phyloP scores from a whole-genome alignment of 2,113 vertebrate genomes.

The Silurus asotus region DNA sequence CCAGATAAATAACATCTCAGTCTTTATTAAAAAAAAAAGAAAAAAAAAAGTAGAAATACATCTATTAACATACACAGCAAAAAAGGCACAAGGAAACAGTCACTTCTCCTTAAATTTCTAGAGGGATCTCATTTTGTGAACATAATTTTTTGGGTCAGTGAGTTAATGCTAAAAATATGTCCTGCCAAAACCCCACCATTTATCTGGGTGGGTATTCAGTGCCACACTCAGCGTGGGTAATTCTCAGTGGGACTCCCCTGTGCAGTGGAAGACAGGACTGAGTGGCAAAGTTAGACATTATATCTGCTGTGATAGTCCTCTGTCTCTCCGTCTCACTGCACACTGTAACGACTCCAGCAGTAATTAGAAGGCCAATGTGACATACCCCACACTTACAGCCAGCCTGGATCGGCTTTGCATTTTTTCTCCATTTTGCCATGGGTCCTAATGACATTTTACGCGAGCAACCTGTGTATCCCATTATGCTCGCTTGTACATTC shows the following conservation, averaged over 20 bases:
- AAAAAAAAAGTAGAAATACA: no score
- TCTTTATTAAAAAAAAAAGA: constrained; percentile 38
- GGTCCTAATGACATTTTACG: constrained; percentile 46
- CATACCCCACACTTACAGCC: constrained; percentile 48
- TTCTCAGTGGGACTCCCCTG: constrained; percentile 67
- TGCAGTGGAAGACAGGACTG: constrained; percentile 61
- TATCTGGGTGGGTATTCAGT: constrained; percentile 72
- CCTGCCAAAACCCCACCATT: constrained; percentile 69
- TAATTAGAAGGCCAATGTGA: constrained; percentile 52
- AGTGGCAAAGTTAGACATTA: constrained; percentile 70
- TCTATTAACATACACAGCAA: constrained; percentile 51
- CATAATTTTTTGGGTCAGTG: constrained; percentile 74
- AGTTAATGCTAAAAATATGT: constrained; percentile 76
- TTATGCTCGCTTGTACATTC: constrained; percentile 24
- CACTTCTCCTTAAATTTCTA: constrained; percentile 60
- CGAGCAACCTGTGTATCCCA: constrained; percentile 26
- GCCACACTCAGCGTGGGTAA: constrained; percentile 68
- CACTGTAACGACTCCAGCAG: constrained; percentile 46
- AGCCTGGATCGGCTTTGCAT: constrained; percentile 37
- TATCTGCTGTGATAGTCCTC: constrained; percentile 64
- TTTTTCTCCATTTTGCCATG: constrained; percentile 15
- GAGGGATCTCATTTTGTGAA: constrained; percentile 64
- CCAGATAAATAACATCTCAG: constrained; percentile 27
- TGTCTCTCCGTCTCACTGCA: constrained; percentile 49
- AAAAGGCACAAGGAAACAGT: constrained; percentile 58